Conservation (phyloP, 2,113 vertebrate species). For the Charadrius vociferus region DNA sequence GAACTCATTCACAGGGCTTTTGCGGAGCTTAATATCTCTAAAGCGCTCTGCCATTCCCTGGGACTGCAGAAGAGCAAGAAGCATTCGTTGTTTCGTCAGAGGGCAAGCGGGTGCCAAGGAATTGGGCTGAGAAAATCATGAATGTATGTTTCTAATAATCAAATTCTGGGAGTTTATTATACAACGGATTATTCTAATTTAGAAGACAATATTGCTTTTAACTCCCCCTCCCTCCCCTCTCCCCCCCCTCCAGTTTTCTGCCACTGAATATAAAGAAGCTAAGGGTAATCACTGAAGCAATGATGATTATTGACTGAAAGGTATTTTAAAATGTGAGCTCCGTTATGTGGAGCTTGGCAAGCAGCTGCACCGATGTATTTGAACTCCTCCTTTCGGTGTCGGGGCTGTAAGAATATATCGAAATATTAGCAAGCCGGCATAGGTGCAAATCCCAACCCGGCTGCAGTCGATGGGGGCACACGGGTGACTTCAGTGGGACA, state of each 20-base stretch:
- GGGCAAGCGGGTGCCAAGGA: not conserved
- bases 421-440: not conserved
- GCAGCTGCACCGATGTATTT: not conserved
- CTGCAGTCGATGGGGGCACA: not conserved
- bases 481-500: accelerated
- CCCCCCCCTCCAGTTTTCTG: not conserved
- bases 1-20: not conserved
- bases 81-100: not conserved
- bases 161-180: not conserved
- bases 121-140: not conserved
- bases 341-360: constrained; percentile 30
- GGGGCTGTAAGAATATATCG: not conserved
- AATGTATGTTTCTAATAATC: not conserved
- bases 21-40: not conserved
- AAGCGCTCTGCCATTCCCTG: not conserved
- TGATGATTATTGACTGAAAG: constrained; percentile 66
- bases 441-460: not conserved
- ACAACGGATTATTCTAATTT: not conserved
- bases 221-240: not conserved
- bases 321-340: constrained; percentile 63
- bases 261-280: constrained; percentile 51
- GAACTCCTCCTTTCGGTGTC: not conserved
- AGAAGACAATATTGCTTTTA: constrained; percentile 2
- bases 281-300: constrained; percentile 59
- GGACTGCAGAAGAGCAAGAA: not conserved